Base-by-base conservation (phyloP, 2,797 vertebrate species). In the Botia almorhae region DNA sequence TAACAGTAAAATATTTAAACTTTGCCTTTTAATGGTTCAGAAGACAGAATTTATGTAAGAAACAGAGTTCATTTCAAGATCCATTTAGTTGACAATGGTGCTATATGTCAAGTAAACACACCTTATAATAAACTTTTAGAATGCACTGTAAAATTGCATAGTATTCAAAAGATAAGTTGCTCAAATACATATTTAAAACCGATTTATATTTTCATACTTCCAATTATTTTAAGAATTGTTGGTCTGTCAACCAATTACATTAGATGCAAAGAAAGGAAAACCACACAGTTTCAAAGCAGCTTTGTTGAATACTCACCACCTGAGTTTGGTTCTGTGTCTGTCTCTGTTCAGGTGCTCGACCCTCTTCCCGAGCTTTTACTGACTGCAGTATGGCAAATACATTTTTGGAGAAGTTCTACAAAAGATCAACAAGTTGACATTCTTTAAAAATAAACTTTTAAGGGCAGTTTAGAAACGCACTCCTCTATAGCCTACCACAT, bases 361-460 rank as follows among this genome's bases (percentile, higher is more conserved):
- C 98, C 89, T 99, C 98, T 91, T 99, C 98, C 92, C 97, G 95
- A 87, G 98, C 97, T 94, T 99, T 99, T 69, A 99, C 97, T 0
- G 98, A 99, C 75, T 99, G 98, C 88, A 99, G 96, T 90, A 99
- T 99, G 74, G 98, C 97, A 92, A 99, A 99, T 88, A 99, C 98
- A 89, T 98, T 99, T 93, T 99, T 99, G 82, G 97, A 97, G 89
- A 99, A 99, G 87, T 98, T 99, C 98, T 99, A 90, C 36, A 93
- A 90, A 93, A 90, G 63, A 69, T 12, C 77, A 53, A 51, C 70
- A 86, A 33, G n/a, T 19, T 46, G 0, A 36, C 11, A 74, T 4
- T 36, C 13, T 11, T 68, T 26, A 76, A 55, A 74, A 2, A 29
- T 16, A 58, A 3, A 50, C 36, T 39, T 36, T 39, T 7, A 39